Evolutionary conservation across 2,888 invertebrate species (phyloP), one percentile per base, ranked within the genome.

Genomic region (Ochropleura plecta): DNA sequence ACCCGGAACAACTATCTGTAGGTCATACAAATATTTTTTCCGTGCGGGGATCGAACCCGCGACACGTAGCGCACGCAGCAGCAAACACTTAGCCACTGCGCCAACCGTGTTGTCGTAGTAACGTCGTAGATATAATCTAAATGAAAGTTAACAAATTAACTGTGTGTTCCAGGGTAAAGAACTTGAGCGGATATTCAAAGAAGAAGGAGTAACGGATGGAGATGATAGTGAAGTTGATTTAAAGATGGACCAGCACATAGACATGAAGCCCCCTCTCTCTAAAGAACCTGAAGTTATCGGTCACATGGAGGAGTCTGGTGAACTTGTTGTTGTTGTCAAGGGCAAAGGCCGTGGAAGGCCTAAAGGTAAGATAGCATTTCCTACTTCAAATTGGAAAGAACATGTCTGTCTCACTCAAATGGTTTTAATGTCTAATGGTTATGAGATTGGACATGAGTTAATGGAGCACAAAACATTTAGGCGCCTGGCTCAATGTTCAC

Each of bases 181-280:
- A 92, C 93, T 98, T 68, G 98, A 98, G 87, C 96, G 97, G 83
- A 97, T 98, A 84, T 97, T 98, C 85, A 97, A 97, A 87, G 97
- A 98, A 88, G 97, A 98, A 92, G 98, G 98, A 1, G 97, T 98
- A 16, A 97, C 97, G 46, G 98, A 98, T 73, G 97, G 97, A 51
- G 97, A 96, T 60, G 97, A 97, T 46, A 95, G 94, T 64, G 97
- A 97, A 14, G 89, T 89, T 4, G 96, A 96, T 3, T 70, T 88
- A 0, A 91, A 96, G 84, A 85, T 84, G 46, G 87, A 88, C 8
- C 55, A 64, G 0, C 77, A 86, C 0, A 42, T 40, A 1, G 70
- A 80, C 14, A 18, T 83, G 2, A 90, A 90, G 72, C 84, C 86
- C 2, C 83, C 88, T 30, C 90, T 89, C 30, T 86, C 92, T 3